phyloP scores from a whole-genome alignment of 2,797 vertebrate species.

The Tiaroga cobitis region DNA sequence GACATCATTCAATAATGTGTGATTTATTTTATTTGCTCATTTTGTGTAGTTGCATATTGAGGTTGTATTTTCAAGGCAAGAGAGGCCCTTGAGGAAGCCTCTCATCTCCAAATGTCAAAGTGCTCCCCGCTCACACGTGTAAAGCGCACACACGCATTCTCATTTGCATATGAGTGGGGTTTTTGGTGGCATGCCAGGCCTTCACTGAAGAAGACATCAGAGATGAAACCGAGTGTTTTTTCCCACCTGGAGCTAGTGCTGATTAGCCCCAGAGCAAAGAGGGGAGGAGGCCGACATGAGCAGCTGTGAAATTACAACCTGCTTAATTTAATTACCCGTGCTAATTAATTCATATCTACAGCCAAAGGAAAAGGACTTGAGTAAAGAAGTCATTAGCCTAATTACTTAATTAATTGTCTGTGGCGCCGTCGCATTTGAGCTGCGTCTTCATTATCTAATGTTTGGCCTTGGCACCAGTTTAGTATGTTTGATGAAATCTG shows the following conservation, averaged over 20 bases:
- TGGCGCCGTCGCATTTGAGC: constrained; percentile 75
- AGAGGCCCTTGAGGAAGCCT: constrained; percentile 45
- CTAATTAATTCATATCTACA: constrained; percentile 84
- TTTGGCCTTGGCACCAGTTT: constrained; percentile 69
- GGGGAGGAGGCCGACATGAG: constrained; percentile 58
- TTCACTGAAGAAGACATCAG: constrained; percentile 73
- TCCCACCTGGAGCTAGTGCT: constrained; percentile 56
- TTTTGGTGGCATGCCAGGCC: constrained; percentile 76
- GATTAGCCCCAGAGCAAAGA: constrained; percentile 57
- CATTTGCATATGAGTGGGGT: constrained; percentile 45
- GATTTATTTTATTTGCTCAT: constrained; percentile 52
- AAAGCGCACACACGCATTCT: constrained; percentile 10
- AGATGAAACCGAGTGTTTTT: constrained; percentile 65
- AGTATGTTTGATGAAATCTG: constrained; percentile 73
- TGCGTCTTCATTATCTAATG: constrained; percentile 84
- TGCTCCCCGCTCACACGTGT: constrained; percentile 11
- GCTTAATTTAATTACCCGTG: constrained; percentile 84
- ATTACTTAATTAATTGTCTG: constrained; percentile 88
- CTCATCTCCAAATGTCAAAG: constrained; percentile 49
- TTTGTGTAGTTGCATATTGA: constrained; percentile 31
- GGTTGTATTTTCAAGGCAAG: constrained; percentile 33
- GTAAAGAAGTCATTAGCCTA: constrained; percentile 85
- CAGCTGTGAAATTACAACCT: constrained; percentile 84
- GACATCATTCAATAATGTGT: constrained; percentile 44
- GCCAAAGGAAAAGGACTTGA: constrained; percentile 76